These are phyloP conservation scores for Sebastes cheni DNA, from an alignment of 2,797 vertebrate genomes.

Conservation along the genomic window DNA sequence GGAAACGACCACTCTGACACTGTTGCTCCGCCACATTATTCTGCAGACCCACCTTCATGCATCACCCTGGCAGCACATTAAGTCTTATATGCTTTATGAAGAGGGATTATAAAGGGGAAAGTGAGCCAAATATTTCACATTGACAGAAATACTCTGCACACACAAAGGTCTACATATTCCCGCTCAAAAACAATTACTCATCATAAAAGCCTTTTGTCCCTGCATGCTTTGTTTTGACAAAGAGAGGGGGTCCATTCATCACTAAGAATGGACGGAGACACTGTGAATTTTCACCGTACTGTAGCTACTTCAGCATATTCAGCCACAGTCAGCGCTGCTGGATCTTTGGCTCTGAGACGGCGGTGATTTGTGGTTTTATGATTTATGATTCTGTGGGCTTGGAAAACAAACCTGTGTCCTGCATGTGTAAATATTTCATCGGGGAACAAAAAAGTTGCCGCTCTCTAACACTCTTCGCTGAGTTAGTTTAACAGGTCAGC, in stretches of 20 bases:
- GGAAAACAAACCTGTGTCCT: constrained; percentile 33
- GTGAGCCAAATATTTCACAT: constrained; percentile 56
- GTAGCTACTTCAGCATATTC: constrained; percentile 39
- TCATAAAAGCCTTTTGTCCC: constrained; percentile 71
- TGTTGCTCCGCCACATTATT: constrained; percentile 21
- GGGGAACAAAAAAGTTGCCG: background rate
- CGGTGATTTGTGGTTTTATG: constrained; percentile 52
- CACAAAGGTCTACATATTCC: constrained; percentile 63
- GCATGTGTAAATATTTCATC: constrained; percentile 52
- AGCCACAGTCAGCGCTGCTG: constrained; percentile 24
- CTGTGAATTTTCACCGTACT: constrained; percentile 38
- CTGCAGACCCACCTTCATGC: constrained; percentile 37
- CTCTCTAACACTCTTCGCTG: background rate
- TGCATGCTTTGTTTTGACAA: constrained; percentile 69
- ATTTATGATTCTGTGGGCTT: constrained; percentile 57
- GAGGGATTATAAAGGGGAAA: constrained; percentile 51
- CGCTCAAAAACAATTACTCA: constrained; percentile 70
- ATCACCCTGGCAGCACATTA: constrained; percentile 59
- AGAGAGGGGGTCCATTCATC: constrained; percentile 65
- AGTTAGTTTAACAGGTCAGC: background rate
- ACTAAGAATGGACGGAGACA: constrained; percentile 52
- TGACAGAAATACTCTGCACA: constrained; percentile 57
- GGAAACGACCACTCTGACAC: background rate
- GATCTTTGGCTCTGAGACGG: constrained; percentile 38
- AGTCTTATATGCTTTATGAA: constrained; percentile 36